A percentile compares a stretch with the other conserved stretches of the same genome.
phyloP scores from a whole-genome alignment of 92 coral and sea anemone genomes.

The Porites divaricata region DNA sequence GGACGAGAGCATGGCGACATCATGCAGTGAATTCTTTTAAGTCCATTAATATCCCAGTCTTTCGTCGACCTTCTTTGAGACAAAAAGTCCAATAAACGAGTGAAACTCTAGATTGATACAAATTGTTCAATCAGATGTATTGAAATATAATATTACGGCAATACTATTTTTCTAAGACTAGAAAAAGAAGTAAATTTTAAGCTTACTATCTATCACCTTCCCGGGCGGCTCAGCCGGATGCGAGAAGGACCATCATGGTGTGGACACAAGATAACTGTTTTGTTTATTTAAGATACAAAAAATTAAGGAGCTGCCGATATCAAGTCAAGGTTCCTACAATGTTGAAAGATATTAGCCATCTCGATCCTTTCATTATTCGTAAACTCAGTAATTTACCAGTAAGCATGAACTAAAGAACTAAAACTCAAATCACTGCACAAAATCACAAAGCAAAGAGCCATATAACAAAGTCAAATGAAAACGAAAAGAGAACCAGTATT shows the following conservation, averaged over 20 bases:
- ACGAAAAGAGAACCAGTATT: too few relatives aligned
- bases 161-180: background rate
- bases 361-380: background rate
- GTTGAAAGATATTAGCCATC: conserved; percentile 34
- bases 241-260: too few relatives aligned
- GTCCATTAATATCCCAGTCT: background rate
- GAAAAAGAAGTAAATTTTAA: background rate
- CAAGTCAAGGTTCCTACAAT: background rate
- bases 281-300: conserved; percentile 16
- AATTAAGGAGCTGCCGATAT: background rate
- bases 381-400: background rate
- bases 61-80: background rate
- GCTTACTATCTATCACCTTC: too few relatives aligned
- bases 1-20: too few relatives aligned
- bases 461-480: too few relatives aligned
- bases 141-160: background rate
- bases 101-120: background rate
- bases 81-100: background rate
- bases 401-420: background rate
- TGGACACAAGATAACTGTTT: background rate
- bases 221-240: background rate
- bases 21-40: too few relatives aligned
- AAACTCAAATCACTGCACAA: background rate
- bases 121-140: background rate
- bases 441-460: background rate